Conservation (phyloP, 2,797 vertebrate genomes). For the Takifugu rubripes region DNA sequence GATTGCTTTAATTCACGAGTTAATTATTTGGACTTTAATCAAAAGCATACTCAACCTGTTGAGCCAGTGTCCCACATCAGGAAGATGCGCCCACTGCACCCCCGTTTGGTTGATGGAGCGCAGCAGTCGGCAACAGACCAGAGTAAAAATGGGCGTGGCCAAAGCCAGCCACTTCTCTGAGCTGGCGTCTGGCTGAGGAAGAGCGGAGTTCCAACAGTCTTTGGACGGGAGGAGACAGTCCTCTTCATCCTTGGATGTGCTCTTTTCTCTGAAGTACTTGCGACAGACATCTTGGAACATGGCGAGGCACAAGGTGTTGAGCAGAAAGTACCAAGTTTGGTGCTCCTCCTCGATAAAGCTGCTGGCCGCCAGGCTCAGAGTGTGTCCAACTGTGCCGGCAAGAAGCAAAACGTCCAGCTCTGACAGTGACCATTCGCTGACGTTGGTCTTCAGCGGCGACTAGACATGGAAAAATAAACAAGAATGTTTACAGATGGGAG, state of each 20-base stretch:
- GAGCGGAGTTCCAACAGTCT: conserved; percentile 29
- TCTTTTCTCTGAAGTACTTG: conserved; percentile 74
- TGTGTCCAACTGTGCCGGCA: conserved; percentile 84
- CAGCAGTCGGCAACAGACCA: conserved; percentile 87
- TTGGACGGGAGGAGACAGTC: conserved; percentile 57
- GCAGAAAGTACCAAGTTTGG: conserved; percentile 96
- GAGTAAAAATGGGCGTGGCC: conserved; percentile 82
- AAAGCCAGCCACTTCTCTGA: conserved; percentile 84
- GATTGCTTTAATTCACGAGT: too few species aligned
- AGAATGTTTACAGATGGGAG: neutral
- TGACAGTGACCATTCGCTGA: conserved; percentile 74
- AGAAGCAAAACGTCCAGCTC: conserved; percentile 86
- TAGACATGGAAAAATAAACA: conserved; percentile 6
- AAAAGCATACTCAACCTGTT: conserved; percentile 77
- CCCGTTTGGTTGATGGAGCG: conserved; percentile 94
- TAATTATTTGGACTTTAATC: too few species aligned
- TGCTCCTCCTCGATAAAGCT: conserved; percentile 97
- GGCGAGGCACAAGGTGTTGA: conserved; percentile 87
- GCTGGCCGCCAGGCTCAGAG: conserved; percentile 87
- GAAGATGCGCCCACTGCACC: conserved; percentile 91
- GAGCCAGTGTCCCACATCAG: conserved; percentile 92
- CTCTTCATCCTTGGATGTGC: conserved; percentile 39
- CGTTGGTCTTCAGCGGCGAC: conserved; percentile 53
- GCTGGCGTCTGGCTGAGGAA: conserved; percentile 41
- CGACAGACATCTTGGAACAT: conserved; percentile 87